Conservation (phyloP, 1,140 invertebrate genomes). For the Babylonia areolata region DNA sequence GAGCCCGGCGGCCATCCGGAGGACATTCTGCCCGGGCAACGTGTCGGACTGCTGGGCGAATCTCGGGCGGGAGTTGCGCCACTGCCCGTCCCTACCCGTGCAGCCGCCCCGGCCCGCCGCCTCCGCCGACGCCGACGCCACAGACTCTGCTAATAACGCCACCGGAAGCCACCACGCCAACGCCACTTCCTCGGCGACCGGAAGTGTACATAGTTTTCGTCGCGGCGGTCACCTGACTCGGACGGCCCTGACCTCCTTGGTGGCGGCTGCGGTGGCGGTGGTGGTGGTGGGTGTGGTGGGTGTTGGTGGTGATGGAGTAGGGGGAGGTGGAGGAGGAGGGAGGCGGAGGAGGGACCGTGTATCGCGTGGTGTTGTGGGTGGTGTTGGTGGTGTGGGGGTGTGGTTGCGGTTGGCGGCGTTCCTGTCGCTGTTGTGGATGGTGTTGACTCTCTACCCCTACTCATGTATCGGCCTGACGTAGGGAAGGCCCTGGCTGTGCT, state of each 20-base stretch:
- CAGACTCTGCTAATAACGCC: background rate
- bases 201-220: background rate
- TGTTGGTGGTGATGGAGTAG: background rate
- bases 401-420: background rate
- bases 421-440: constrained; percentile 6
- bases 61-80: background rate
- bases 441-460: constrained; percentile 15
- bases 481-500: background rate
- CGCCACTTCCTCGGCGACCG: constrained; percentile 20
- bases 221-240: background rate
- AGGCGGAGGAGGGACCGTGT: no score
- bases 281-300: background rate
- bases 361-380: background rate
- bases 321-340: background rate
- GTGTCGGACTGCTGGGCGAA: background rate
- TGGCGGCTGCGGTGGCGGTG: background rate
- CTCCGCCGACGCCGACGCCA: no score
- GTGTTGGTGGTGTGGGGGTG: background rate
- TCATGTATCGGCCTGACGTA: constrained; percentile 32
- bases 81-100: background rate
- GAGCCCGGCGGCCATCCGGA: background rate
- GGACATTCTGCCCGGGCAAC: background rate
- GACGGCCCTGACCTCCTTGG: constrained; percentile 1
- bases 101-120: background rate
- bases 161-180: constrained; percentile 17